Evolutionary conservation across 2,888 invertebrate genomes (phyloP).

Genomic region (Drosophila vallismaia): DNA sequence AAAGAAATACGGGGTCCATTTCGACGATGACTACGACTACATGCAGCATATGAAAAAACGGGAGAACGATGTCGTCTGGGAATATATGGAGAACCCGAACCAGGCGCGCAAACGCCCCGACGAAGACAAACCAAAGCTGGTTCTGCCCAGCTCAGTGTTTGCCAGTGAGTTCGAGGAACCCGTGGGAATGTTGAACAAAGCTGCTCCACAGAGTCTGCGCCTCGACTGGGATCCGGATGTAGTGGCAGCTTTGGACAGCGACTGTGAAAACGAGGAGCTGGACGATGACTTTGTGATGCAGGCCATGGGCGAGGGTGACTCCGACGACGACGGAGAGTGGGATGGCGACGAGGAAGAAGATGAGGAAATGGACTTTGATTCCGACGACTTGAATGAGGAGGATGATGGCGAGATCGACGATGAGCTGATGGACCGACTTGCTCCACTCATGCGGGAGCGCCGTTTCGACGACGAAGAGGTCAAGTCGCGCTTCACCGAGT

Average conservation of each 20-base stretch:
- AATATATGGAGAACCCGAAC: slow-evolving; percentile 83
- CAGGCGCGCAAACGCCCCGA: slow-evolving; percentile 72
- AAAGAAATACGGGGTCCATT: slow-evolving; percentile 94
- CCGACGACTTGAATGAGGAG: slow-evolving; percentile 77
- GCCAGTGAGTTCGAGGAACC: slow-evolving; percentile 94
- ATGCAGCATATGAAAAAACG: slow-evolving; percentile 90
- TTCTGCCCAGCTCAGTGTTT: slow-evolving; percentile 94
- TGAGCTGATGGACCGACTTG: slow-evolving; percentile 82
- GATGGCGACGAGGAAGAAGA: slow-evolving; percentile 61
- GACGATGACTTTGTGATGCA: slow-evolving; percentile 96
- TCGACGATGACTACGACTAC: slow-evolving; percentile 98
- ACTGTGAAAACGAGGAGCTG: slow-evolving; percentile 93
- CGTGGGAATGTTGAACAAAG: slow-evolving; percentile 86
- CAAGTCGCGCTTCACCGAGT: slow-evolving; percentile 94
- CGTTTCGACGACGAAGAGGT: slow-evolving; percentile 88
- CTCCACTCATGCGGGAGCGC: slow-evolving; percentile 84
- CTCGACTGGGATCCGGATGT: slow-evolving; percentile 95
- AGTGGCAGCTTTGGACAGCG: slow-evolving; percentile 96
- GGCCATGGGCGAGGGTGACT: slow-evolving; percentile 85
- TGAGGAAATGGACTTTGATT: slow-evolving; percentile 72
- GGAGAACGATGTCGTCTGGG: slow-evolving; percentile 82
- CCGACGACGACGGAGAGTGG: slow-evolving; percentile 66
- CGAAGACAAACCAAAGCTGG: slow-evolving; percentile 80
- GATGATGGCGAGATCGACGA: slow-evolving; percentile 85
- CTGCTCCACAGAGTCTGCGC: slow-evolving; percentile 84